Evolutionary conservation across 2,888 invertebrate species (phyloP).

Genomic region (Archaeoteleia sp.): DNA sequence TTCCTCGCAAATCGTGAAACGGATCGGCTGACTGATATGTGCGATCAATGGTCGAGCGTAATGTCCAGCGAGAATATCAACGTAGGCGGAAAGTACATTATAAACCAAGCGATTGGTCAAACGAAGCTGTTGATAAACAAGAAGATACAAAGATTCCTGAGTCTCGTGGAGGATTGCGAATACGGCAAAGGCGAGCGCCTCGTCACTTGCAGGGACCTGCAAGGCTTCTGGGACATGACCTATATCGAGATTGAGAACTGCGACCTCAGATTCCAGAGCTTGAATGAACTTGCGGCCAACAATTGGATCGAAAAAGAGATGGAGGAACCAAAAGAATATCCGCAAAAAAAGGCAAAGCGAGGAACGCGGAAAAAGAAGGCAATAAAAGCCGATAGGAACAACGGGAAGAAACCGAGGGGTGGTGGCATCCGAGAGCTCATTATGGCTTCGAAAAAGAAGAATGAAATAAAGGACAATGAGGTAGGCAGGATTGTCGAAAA

Average conservation of each 20-base stretch:
- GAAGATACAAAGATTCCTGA: constrained; percentile 85
- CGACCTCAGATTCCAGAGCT: constrained; percentile 61
- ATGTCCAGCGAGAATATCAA: constrained; percentile 71
- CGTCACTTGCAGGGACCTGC: constrained; percentile 83
- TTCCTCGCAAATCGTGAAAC: constrained; percentile 76
- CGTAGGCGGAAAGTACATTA: constrained; percentile 78
- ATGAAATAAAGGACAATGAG: constrained; percentile 28
- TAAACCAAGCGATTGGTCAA: constrained; percentile 86
- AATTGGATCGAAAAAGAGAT: constrained; percentile 76
- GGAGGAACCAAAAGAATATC: constrained; percentile 46
- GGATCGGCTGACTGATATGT: constrained; percentile 76
- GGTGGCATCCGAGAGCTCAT: constrained; percentile 62
- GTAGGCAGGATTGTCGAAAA: no score
- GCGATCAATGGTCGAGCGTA: constrained; percentile 77
- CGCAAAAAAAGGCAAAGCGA: constrained; percentile 29
- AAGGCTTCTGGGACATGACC: constrained; percentile 93
- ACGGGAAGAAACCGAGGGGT: constrained; percentile 29
- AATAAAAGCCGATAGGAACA: constrained; percentile 9
- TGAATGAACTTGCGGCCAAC: constrained; percentile 55
- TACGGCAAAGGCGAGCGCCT: constrained; percentile 75
- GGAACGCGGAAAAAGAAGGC: constrained; percentile 37
- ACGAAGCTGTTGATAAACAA: constrained; percentile 84
- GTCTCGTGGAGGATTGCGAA: constrained; percentile 73
- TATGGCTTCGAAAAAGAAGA: constrained; percentile 59
- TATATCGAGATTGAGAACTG: constrained; percentile 79